Conservation (phyloP, 2,888 invertebrate genomes). For the Girardia tigrina region DNA sequence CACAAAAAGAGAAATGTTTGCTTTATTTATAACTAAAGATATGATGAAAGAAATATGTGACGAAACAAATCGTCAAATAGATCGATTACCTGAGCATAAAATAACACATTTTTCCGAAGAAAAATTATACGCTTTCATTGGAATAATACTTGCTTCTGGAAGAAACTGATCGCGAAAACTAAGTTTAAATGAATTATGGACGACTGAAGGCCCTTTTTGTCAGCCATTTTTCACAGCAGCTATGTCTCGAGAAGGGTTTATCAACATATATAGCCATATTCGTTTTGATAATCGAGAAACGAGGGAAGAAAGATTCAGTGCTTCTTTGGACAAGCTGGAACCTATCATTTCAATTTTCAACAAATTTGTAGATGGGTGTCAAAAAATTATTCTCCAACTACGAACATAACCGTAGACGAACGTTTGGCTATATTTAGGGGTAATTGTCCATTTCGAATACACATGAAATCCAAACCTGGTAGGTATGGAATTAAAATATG, state of each 20-base stretch:
- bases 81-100: too few species aligned
- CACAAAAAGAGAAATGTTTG: too few species aligned
- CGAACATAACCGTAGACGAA: neutral
- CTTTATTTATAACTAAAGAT: too few species aligned
- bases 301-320: neutral
- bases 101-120: too few species aligned
- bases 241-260: neutral
- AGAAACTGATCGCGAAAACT: too few species aligned
- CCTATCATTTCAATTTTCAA: neutral
- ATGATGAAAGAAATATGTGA: too few species aligned
- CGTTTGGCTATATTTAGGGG: neutral
- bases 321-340: neutral
- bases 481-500: neutral
- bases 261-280: neutral
- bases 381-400: neutral
- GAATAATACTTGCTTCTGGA: neutral
- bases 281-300: neutral
- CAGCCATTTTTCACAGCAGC: neutral
- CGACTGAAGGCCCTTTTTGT: neutral
- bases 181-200: too few species aligned
- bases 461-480: neutral
- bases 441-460: neutral
- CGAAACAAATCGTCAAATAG: too few species aligned
- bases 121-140: neutral
- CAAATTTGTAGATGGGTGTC: neutral